Evolutionary conservation across 2,888 invertebrate genomes (phyloP).

Genomic region (Endotricha flammealis): DNA sequence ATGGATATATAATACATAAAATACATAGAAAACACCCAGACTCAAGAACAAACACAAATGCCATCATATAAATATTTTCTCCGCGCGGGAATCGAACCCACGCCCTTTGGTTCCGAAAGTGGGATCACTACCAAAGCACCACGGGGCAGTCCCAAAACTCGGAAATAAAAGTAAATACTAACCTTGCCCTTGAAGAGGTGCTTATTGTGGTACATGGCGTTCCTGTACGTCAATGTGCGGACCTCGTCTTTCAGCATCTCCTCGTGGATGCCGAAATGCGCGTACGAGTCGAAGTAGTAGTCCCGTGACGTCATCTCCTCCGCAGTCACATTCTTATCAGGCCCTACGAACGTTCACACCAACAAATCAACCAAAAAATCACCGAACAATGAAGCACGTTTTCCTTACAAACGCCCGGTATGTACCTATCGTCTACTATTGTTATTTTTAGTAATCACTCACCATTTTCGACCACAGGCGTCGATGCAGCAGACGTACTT

Average conservation of each 20-base stretch:
- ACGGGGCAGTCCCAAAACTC: too few species aligned
- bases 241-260: slow-evolving; percentile 99
- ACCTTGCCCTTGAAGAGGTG: slow-evolving; percentile 95
- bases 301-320: slow-evolving; percentile 99
- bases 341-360: slow-evolving; percentile 39
- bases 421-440: slow-evolving; percentile 14
- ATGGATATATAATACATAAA: too few species aligned
- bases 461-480: slow-evolving; percentile 70
- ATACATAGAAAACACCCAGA: too few species aligned
- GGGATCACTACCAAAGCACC: too few species aligned
- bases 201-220: slow-evolving; percentile 99
- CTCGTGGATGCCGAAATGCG: slow-evolving; percentile 99
- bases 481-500: slow-evolving; percentile 58
- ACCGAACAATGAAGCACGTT: slow-evolving; percentile 56
- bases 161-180: slow-evolving; percentile 34
- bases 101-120: too few species aligned
- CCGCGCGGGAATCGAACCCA: too few species aligned
- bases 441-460: slow-evolving; percentile 27
- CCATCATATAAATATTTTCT: too few species aligned
- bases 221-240: slow-evolving; percentile 97
- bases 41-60: too few species aligned
- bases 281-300: slow-evolving; percentile 99
- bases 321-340: slow-evolving; percentile 80
- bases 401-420: slow-evolving; percentile 41
- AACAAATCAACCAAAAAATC: slow-evolving; percentile 25